phyloP scores from a whole-genome alignment of 2,113 vertebrate genomes.

The Petromus typicus region DNA sequence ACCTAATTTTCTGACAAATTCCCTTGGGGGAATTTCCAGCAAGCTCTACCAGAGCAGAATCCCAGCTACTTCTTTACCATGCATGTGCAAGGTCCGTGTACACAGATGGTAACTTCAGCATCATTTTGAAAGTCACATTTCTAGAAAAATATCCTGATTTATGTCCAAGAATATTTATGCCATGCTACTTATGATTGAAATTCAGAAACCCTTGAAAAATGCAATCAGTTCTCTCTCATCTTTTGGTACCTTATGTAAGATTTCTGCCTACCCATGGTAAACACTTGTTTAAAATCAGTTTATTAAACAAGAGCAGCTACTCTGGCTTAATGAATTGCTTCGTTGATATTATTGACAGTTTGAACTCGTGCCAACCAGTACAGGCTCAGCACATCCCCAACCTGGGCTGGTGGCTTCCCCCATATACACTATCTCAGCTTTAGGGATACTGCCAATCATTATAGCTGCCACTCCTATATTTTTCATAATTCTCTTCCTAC shows the following conservation, averaged over 20 bases:
- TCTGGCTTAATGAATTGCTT: slow-evolving; percentile 63
- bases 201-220: not conserved
- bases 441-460: not conserved
- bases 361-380: not conserved
- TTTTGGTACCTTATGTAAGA: not conserved
- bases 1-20: not conserved
- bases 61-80: not conserved
- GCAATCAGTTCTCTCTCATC: not conserved
- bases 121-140: slow-evolving; percentile 7
- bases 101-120: no score
- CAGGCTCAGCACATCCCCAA: not conserved
- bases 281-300: slow-evolving; percentile 27
- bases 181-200: not conserved
- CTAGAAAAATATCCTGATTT: slow-evolving; percentile 38
- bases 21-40: not conserved
- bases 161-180: slow-evolving; percentile 39
- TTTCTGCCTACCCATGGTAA: slow-evolving; percentile 5
- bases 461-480: not conserved
- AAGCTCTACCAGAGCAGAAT: not conserved
- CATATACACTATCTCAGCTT: not conserved
- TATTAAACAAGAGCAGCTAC: slow-evolving; percentile 49
- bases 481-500: not conserved
- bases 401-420: not conserved
- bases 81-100: not conserved
- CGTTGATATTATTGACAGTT: slow-evolving; percentile 66